A percentile compares a stretch with the other conserved stretches of the same genome.
Evolutionary conservation across 2,797 vertebrate species (phyloP).

Genomic region (Ispidina picta): DNA sequence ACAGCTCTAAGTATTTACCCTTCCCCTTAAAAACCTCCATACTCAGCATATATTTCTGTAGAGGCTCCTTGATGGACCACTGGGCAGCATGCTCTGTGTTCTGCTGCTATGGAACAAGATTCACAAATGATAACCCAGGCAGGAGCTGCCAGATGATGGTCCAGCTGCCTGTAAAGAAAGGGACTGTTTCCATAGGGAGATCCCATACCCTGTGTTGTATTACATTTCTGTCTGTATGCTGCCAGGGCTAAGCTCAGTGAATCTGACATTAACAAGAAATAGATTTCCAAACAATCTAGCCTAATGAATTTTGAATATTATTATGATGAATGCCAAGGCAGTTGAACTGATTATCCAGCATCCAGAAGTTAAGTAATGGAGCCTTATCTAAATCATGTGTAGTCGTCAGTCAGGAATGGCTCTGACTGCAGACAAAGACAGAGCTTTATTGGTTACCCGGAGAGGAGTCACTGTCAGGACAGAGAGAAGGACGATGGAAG

Average conservation of each 20-base stretch:
- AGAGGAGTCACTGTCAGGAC: not conserved
- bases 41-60: not conserved
- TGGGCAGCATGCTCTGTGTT: not conserved
- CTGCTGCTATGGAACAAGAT: not conserved
- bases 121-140: not conserved
- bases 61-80: not conserved
- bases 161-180: not conserved
- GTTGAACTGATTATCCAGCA: slow-evolving; percentile 43
- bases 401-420: not conserved
- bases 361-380: slow-evolving; percentile 33
- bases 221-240: not conserved
- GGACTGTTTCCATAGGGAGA: not conserved
- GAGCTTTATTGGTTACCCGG: not conserved
- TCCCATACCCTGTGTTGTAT: not conserved
- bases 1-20: not conserved
- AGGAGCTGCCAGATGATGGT: not conserved
- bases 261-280: slow-evolving; percentile 79
- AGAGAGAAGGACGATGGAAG: not conserved
- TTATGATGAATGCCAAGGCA: slow-evolving; percentile 78
- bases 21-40: not conserved
- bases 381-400: slow-evolving; percentile 21
- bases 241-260: slow-evolving; percentile 6
- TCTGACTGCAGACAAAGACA: not conserved
- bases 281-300: slow-evolving; percentile 78
- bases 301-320: slow-evolving; percentile 79